These are phyloP conservation scores for Adelphocoris suturalis DNA, from an alignment of 2,888 invertebrate genomes.

Conservation along the genomic window DNA sequence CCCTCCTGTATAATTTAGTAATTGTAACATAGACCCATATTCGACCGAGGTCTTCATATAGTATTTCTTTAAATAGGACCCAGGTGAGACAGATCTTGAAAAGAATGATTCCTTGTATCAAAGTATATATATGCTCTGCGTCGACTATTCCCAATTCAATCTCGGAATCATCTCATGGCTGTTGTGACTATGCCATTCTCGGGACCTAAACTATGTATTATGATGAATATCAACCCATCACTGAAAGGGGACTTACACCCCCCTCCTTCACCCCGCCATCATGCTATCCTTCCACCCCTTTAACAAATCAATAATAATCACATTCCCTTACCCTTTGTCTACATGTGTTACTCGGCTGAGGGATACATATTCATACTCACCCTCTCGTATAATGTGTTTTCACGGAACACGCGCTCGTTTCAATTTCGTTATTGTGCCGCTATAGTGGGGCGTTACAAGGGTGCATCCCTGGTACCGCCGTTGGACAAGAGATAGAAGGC, in stretches of 20 bases:
- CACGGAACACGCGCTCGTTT: conserved; percentile 53
- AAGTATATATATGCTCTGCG: conserved; percentile 1
- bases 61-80: background rate
- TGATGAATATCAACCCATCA: conserved; percentile 57
- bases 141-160: conserved; percentile 36
- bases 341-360: conserved; percentile 49
- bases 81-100: background rate
- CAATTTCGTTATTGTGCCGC: conserved; percentile 56
- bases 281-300: conserved; percentile 6
- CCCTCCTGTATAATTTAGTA: too few relatives aligned
- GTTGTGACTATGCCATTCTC: conserved; percentile 4
- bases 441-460: conserved; percentile 36
- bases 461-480: background rate
- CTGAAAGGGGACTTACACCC: background rate
- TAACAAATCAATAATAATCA: conserved; percentile 62
- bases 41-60: too few relatives aligned
- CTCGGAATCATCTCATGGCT: conserved; percentile 18
- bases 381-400: conserved; percentile 62
- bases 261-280: background rate
- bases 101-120: background rate
- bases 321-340: conserved; percentile 58
- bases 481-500: background rate
- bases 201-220: conserved; percentile 51
- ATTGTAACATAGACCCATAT: too few relatives aligned
- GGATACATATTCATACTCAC: conserved; percentile 56